These are phyloP conservation scores for Acleris cristana DNA, from an alignment of 2,888 invertebrate species.

Conservation along the genomic window DNA sequence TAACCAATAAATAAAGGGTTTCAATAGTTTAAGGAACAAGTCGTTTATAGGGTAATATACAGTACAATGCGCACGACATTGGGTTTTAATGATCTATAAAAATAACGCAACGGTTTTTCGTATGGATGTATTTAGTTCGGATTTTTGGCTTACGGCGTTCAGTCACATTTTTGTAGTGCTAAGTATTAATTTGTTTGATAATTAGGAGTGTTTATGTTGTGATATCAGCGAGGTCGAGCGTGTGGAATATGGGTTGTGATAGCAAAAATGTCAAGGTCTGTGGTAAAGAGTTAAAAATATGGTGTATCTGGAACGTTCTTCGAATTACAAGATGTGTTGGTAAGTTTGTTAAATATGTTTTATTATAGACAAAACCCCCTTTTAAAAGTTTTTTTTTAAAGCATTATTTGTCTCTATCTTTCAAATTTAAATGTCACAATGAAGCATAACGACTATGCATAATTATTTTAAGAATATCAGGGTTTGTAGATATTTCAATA, in stretches of 20 bases:
- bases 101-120: slow-evolving; percentile 61
- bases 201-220: slow-evolving; percentile 33
- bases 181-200: slow-evolving; percentile 33
- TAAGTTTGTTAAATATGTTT: no score
- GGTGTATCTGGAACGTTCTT: background rate
- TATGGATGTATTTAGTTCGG: slow-evolving; percentile 64
- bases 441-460: no score
- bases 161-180: slow-evolving; percentile 51
- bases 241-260: slow-evolving; percentile 6
- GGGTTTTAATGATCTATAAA: slow-evolving; percentile 65
- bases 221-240: slow-evolving; percentile 13
- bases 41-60: slow-evolving; percentile 73
- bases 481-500: no score
- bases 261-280: slow-evolving; percentile 6
- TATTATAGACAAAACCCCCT: no score
- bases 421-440: no score
- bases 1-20: slow-evolving; percentile 70
- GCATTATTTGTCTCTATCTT: no score
- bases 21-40: slow-evolving; percentile 59
- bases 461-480: no score
- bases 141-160: slow-evolving; percentile 64
- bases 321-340: no score
- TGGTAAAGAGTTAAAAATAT: background rate
- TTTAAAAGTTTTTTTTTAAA: no score
- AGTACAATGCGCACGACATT: slow-evolving; percentile 72